Evolutionary conservation across 2,888 invertebrate species (phyloP), one percentile per base, ranked within the genome.

Genomic region (Brachyopa scutellaris): DNA sequence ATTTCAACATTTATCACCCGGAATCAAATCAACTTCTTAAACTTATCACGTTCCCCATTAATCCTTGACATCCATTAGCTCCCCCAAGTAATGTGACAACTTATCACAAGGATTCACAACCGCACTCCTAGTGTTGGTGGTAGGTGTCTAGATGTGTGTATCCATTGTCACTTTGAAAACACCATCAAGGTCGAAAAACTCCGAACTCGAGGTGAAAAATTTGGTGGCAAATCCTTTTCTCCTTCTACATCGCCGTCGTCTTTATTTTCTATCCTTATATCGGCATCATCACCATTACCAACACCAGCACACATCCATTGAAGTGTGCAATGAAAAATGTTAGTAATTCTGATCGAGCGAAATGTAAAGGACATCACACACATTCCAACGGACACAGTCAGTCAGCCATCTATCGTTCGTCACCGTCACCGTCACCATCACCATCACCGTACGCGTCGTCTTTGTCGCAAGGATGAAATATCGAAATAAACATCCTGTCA

Each of bases 31-130:
- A 77, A 82, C 82, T 82, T 82, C 82, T 66, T 61, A 77, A 76
- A 82, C 82, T 72, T 82, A 82, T 77, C 77, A 77, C 82, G 82
- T 77, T 77, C 61, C 61, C 57, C 77, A 82, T 82, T 77, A 82
- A 82, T 82, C 82, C 72, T 47, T 64, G 55, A 77, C 82, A 82
- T 82, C 82, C 66, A 82, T 82, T 82, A 82, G 51, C 64, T 64
- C 51, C 33, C 31, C 45, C 66, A 33, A 64, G 64, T 82, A 77
- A 77, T 77, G 82, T 82, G 77, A 82, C 82, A 77, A 72, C 77
- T 82, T 72, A 77, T 82, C 77, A 72, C 70, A 66, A 19, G 47
- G 40, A 77, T 66, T 82, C 82, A 51, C 45, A 42, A 64, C 62
- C 40, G 17, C 45, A 53, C 51, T 51, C 21, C 38, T 36, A 19